phyloP scores from a whole-genome alignment of 2,797 vertebrate species.

The Chrosomus eos region DNA sequence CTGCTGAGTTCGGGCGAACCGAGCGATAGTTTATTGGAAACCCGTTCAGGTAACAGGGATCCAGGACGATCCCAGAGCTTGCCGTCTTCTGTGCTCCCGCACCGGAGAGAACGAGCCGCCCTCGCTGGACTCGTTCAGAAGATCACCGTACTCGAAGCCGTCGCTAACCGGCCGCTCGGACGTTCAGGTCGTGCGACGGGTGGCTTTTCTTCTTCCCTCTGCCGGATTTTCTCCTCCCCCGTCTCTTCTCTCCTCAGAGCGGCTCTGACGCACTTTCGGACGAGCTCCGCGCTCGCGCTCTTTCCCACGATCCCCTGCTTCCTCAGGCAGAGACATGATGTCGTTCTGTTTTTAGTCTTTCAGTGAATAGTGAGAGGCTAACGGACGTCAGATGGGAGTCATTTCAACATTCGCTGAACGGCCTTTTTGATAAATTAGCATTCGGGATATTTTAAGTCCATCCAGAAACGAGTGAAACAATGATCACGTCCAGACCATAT shows the following conservation, averaged over 20 bases:
- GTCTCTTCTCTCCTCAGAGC: constrained; percentile 80
- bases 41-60: constrained; percentile 62
- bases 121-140: constrained; percentile 68
- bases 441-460: not conserved
- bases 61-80: constrained; percentile 62
- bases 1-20: constrained; percentile 56
- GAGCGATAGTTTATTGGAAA: constrained; percentile 38
- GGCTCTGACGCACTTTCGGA: constrained; percentile 83
- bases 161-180: constrained; percentile 79
- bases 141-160: constrained; percentile 81
- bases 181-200: constrained; percentile 61
- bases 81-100: constrained; percentile 71
- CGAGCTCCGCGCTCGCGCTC: constrained; percentile 80
- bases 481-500: not conserved
- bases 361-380: not conserved
- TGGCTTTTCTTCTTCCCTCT: constrained; percentile 78
- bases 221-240: constrained; percentile 69
- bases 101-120: constrained; percentile 67
- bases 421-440: not conserved
- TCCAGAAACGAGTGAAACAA: not conserved
- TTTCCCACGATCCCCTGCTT: constrained; percentile 76
- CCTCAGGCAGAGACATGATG: constrained; percentile 67
- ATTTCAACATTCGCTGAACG: not conserved
- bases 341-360: not conserved
- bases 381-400: not conserved